Conservation (phyloP, 2,113 vertebrate genomes). For the Xerus inauris region DNA sequence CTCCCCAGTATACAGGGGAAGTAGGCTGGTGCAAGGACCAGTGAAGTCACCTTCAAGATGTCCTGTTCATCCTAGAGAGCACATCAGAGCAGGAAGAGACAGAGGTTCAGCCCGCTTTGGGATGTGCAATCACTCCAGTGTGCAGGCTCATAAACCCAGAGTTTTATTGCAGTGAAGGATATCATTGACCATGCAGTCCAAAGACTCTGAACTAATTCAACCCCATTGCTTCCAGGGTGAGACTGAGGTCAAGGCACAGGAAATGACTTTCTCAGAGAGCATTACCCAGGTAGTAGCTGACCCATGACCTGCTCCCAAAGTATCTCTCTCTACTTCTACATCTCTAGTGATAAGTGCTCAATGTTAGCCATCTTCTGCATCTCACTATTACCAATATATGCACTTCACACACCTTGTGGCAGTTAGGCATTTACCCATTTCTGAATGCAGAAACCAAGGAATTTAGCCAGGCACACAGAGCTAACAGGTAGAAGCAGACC, state of each 20-base stretch:
- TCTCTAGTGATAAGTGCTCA: not conserved
- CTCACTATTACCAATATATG: not conserved
- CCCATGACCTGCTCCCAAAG: not conserved
- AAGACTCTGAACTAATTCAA: slow-evolving; percentile 2
- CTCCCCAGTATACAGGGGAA: not conserved
- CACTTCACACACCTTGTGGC: not conserved
- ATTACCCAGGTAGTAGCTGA: not conserved
- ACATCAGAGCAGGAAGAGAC: not conserved
- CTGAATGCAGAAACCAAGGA: not conserved
- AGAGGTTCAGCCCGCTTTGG: not conserved
- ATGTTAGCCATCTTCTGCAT: too few species aligned
- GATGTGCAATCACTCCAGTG: not conserved
- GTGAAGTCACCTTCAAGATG: not conserved
- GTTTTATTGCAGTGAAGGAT: not conserved
- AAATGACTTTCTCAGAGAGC: not conserved
- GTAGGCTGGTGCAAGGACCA: not conserved
- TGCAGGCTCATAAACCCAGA: not conserved
- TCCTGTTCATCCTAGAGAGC: rapidly evolving
- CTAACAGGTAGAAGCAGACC: not conserved
- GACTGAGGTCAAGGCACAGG: not conserved
- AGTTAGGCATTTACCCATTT: not conserved
- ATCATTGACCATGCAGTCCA: not conserved
- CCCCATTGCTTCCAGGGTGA: not conserved
- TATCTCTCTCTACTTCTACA: not conserved
- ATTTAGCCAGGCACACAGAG: not conserved